Percentiles rank a stretch among this genome's conserved stretches.
Conservation (phyloP, 2,113 vertebrate genomes). For the Syrmaticus mikado region DNA sequence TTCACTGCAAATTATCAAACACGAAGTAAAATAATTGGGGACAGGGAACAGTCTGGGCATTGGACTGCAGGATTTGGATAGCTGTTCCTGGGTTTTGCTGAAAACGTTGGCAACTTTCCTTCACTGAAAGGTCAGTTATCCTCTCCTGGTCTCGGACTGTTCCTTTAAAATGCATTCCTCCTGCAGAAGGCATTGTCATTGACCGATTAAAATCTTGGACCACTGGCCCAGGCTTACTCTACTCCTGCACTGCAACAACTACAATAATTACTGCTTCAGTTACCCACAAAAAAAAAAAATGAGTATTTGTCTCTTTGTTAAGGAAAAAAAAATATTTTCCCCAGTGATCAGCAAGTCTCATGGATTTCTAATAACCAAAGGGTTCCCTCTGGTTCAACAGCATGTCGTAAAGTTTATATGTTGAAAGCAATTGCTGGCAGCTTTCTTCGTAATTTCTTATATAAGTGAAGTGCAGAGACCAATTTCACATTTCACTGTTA, state of each 20-base stretch:
- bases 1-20: not conserved
- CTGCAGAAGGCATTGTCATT: not conserved
- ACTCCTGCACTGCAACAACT: not conserved
- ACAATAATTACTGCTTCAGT: not conserved
- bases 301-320: not conserved
- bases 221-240: not conserved
- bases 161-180: not conserved
- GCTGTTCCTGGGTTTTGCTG: not conserved
- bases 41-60: not conserved
- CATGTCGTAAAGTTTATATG: not conserved
- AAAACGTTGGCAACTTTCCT: not conserved
- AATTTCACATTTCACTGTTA: constrained; percentile 39
- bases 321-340: not conserved
- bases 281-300: not conserved
- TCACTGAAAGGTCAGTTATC: not conserved
- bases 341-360: not conserved
- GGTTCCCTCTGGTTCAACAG: not conserved
- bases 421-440: not conserved
- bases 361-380: constrained; percentile 13
- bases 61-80: not conserved
- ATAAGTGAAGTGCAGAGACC: constrained; percentile 35
- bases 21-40: not conserved
- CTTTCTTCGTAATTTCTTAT: constrained; percentile 40
- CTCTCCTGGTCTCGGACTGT: not conserved
- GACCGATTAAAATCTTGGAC: not conserved